Conservation (phyloP, 2,797 vertebrate genomes). For the Loris lydekkerianus region DNA sequence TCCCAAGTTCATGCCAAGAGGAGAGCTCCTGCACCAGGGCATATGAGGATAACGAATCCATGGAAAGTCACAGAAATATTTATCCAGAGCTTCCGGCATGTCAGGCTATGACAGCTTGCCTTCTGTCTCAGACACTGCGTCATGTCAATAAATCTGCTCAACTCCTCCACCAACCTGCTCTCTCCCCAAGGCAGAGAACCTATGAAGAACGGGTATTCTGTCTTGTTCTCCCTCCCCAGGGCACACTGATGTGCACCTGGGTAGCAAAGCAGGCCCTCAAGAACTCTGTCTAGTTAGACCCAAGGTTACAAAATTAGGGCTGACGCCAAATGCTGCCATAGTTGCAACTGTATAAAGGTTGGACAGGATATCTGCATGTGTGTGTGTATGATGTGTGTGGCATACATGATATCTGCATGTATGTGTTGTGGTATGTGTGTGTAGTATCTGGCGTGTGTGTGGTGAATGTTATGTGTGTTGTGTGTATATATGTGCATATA, state of each 20-base stretch:
- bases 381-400: not conserved
- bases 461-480: not conserved
- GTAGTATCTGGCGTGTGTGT: not conserved
- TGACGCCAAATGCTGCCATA: not conserved
- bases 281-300: not conserved
- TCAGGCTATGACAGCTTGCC: slow-evolving; percentile 85
- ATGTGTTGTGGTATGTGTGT: not conserved
- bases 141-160: slow-evolving; percentile 88
- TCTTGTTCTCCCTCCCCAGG: not conserved
- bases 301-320: not conserved
- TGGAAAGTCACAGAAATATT: slow-evolving; percentile 82
- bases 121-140: slow-evolving; percentile 86
- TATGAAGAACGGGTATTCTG: slow-evolving; percentile 78
- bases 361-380: not conserved
- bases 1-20: not conserved
- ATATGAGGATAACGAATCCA: slow-evolving; percentile 63
- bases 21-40: not conserved
- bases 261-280: not conserved
- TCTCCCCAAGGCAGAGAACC: slow-evolving; percentile 81
- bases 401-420: not conserved
- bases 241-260: not conserved
- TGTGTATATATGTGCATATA: not conserved
- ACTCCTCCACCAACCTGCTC: slow-evolving; percentile 85
- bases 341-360: rapidly evolving
- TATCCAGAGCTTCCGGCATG: slow-evolving; percentile 75